Evolutionary conservation across 2,113 vertebrate genomes (phyloP).

Genomic region (Leuciscus idus): DNA sequence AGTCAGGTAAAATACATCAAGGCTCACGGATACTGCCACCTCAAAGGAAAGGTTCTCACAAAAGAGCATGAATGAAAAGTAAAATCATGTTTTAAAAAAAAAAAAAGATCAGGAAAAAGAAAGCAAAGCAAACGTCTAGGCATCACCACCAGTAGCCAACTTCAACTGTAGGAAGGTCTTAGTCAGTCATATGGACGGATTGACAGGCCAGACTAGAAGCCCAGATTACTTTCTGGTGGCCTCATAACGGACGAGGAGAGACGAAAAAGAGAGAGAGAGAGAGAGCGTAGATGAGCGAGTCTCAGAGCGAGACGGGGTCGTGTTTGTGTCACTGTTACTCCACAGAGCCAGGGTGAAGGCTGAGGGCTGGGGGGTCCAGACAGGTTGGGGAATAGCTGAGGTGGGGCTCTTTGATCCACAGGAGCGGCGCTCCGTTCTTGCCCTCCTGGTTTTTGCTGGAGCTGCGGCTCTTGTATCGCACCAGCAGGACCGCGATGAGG

Average conservation of each 20-base stretch:
- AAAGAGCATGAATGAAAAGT: neutral
- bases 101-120: slow-evolving; percentile 44
- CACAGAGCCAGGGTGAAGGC: slow-evolving; percentile 95
- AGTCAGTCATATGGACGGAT: slow-evolving; percentile 50
- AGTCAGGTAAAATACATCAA: slow-evolving; percentile 7
- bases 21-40: slow-evolving; percentile 46
- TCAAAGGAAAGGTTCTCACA: slow-evolving; percentile 33
- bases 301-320: neutral
- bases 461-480: slow-evolving; percentile 91
- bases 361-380: slow-evolving; percentile 94
- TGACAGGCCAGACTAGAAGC: slow-evolving; percentile 55
- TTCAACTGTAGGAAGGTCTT: slow-evolving; percentile 34
- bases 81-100: neutral
- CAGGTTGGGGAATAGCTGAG: slow-evolving; percentile 98
- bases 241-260: slow-evolving; percentile 50
- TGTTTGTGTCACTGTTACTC: slow-evolving; percentile 78
- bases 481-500: slow-evolving; percentile 92
- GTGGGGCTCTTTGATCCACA: slow-evolving; percentile 99
- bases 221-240: slow-evolving; percentile 67
- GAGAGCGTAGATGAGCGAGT: slow-evolving; percentile 39
- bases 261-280: slow-evolving; percentile 43
- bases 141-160: slow-evolving; percentile 48
- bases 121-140: slow-evolving; percentile 47
- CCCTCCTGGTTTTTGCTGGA: slow-evolving; percentile 92
- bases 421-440: slow-evolving; percentile 94